A percentile compares a stretch with the other conserved stretches of the same genome.
These are phyloP conservation scores for Tanypteryx hageni DNA, from an alignment of 2,888 invertebrate genomes.

Conservation along the genomic window DNA sequence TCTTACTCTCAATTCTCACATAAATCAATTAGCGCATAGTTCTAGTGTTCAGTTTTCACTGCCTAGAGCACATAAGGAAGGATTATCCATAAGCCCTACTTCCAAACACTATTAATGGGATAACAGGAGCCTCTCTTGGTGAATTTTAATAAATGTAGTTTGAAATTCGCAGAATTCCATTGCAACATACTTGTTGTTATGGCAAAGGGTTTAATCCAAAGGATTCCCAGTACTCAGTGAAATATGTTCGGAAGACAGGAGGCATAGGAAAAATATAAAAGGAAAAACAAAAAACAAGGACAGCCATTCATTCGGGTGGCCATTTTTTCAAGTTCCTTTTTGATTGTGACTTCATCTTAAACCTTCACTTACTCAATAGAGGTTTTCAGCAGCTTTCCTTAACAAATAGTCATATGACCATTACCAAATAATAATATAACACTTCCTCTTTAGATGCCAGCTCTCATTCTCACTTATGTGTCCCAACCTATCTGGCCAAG, in stretches of 20 bases:
- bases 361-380: constrained; percentile 54
- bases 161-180: constrained; percentile 56
- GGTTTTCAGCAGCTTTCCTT: constrained; percentile 37
- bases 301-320: constrained; percentile 47
- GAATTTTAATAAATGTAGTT: constrained; percentile 49
- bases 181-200: constrained; percentile 17
- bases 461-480: constrained; percentile 50
- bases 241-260: constrained; percentile 58
- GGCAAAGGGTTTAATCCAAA: constrained; percentile 51
- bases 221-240: constrained; percentile 43
- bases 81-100: constrained; percentile 44
- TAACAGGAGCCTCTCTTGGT: constrained; percentile 52
- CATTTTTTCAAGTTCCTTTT: constrained; percentile 17
- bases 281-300: constrained; percentile 37
- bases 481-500: constrained; percentile 57
- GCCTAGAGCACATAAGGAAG: constrained; percentile 45
- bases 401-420: constrained; percentile 42
- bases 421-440: constrained; percentile 26
- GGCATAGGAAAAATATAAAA: constrained; percentile 53
- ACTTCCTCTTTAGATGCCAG: constrained; percentile 41
- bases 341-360: constrained; percentile 40
- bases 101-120: constrained; percentile 43
- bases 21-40: constrained; percentile 32
- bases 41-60: constrained; percentile 51
- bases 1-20: constrained; percentile 21